These are phyloP conservation scores for Nezara viridula DNA, from an alignment of 2,888 invertebrate species.

Conservation along the genomic window DNA sequence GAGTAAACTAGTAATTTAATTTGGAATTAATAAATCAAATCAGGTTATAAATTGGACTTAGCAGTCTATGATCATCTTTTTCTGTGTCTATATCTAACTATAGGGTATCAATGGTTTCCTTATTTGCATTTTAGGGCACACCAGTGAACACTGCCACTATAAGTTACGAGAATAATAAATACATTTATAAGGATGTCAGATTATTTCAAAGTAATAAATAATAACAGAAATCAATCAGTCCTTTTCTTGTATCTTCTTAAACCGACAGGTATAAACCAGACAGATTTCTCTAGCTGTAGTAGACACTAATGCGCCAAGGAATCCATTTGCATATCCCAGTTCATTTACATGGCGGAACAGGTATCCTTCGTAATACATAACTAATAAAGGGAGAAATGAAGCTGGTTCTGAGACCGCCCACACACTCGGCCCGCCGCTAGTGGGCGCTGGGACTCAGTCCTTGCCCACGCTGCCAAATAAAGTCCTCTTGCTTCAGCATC, in stretches of 20 bases:
- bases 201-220: neutral
- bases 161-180: no score
- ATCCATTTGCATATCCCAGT: constrained; percentile 11
- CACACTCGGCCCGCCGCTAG: neutral
- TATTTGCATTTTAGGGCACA: no score
- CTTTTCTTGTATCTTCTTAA: neutral
- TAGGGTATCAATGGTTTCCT: no score
- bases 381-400: constrained; percentile 36
- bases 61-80: no score
- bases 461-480: constrained; percentile 26
- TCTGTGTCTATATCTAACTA: no score
- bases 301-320: neutral
- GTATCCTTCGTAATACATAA: constrained; percentile 30
- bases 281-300: constrained; percentile 19
- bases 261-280: neutral
- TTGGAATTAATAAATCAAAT: no score
- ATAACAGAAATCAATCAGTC: neutral
- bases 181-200: neutral
- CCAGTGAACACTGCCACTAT: no score
- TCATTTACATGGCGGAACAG: constrained; percentile 12
- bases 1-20: no score
- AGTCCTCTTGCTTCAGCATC: neutral
- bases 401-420: constrained; percentile 1
- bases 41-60: no score
- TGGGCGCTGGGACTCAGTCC: neutral